Evolutionary conservation across 2,888 invertebrate genomes (phyloP), one percentile per base, ranked within the genome.

Genomic region (Augochlorella aurata): DNA sequence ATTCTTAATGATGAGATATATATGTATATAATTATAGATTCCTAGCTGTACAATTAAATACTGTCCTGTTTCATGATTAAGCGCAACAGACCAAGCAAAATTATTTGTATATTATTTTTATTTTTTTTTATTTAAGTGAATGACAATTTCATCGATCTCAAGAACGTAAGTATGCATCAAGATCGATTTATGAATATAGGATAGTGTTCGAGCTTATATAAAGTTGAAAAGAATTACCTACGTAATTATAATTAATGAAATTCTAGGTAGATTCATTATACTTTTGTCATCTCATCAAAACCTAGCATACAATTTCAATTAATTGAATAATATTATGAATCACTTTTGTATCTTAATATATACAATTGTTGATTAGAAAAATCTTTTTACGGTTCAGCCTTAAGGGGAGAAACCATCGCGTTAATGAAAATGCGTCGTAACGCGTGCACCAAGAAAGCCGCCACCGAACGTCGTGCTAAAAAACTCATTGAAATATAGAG

Each of bases 381-480:
- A 72, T 72, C n/a, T 38, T 10, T 8, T 12, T 14, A 58, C 75
- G 71, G 52, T 66, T 49, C 68, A 74, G 78, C 81, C 85, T 81
- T 84, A 84, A 83, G 74, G 66, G 18, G 44, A 58, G 52, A 69
- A 58, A 70, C 68, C 44, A 47, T 68, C 67, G 77, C 63, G 68
- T 75, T 68, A 49, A 63, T 86, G 86, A 21, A 66, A 78, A 86
- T 71, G 65, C 82, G 71, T 79, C 86, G 45, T 81, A 79, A 82
- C 84, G 85, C 86, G 87, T 84, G 81, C 68, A 79, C 68, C 68
- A 76, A 86, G 77, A 75, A 86, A 86, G 86, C 86, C 86, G 86
- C 86, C 84, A 74, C 83, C 58, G 72, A 84, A 83, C 71, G 84
- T 86, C 67, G 88, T 85, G 77, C 67, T 77, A 79, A 86, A 82